Conservation (phyloP, 2,113 vertebrate genomes). For the Numida meleagris region DNA sequence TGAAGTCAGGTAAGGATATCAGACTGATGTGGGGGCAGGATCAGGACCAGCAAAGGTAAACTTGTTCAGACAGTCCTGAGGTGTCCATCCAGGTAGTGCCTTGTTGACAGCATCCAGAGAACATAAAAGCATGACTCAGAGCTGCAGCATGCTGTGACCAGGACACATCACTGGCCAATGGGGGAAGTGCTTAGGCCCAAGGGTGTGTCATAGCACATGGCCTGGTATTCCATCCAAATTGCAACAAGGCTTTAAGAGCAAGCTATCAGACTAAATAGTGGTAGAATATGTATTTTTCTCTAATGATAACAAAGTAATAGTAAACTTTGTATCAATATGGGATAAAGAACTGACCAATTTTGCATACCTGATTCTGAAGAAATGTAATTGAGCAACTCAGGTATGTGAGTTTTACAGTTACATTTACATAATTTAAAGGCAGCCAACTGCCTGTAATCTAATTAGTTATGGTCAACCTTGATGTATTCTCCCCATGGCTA, state of each 20-base stretch:
- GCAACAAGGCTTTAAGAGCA: neutral
- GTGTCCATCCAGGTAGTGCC: neutral
- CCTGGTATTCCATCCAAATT: neutral
- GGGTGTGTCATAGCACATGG: too few species aligned
- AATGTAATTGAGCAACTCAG: neutral
- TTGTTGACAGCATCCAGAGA: neutral
- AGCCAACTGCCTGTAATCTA: neutral
- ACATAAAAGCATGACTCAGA: neutral
- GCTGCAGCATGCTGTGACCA: neutral
- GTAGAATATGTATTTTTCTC: neutral
- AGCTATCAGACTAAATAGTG: neutral
- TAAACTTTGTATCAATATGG: neutral
- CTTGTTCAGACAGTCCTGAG: neutral
- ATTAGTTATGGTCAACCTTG: neutral
- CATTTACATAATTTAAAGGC: neutral
- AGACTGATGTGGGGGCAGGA: neutral
- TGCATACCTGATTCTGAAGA: neutral
- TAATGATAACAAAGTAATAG: neutral
- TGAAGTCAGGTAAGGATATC: neutral
- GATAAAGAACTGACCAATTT: neutral
- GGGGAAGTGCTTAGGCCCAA: neutral
- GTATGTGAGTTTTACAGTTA: neutral
- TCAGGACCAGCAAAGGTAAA: too few species aligned
- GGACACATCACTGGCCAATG: fast-evolving
- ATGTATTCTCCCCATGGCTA: neutral